These are phyloP conservation scores for Acestrorhynchus altus DNA, from an alignment of 2,797 vertebrate genomes.

Conservation along the genomic window DNA sequence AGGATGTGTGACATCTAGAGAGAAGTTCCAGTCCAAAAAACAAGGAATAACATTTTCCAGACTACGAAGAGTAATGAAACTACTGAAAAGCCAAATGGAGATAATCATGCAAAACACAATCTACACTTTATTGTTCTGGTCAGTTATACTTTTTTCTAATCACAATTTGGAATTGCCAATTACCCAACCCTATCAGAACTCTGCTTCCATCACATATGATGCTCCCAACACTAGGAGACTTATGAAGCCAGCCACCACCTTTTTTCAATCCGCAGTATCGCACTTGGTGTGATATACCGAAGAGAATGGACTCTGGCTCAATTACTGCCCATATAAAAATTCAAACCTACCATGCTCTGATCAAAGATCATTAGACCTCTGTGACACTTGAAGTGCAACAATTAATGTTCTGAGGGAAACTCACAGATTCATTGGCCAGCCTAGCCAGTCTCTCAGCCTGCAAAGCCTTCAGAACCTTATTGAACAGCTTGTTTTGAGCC, in stretches of 20 bases:
- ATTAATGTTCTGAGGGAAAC: constrained; percentile 44
- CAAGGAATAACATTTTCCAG: not conserved
- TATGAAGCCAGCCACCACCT: no score
- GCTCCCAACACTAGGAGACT: no score
- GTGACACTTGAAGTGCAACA: no score
- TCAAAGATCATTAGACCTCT: no score
- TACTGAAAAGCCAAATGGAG: not conserved
- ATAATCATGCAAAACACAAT: not conserved
- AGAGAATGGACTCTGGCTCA: no score
- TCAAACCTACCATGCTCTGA: no score
- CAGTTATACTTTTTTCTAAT: not conserved
- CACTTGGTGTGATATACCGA: no score
- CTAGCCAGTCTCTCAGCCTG: constrained; percentile 93
- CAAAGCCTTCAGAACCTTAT: constrained; percentile 95
- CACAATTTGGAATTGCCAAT: no score
- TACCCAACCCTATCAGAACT: no score
- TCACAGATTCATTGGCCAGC: constrained; percentile 93
- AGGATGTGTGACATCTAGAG: not conserved
- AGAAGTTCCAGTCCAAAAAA: not conserved
- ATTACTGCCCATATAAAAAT: no score
- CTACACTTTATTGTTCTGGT: not conserved
- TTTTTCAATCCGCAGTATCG: no score
- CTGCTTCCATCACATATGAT: no score
- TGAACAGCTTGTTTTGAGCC: constrained; percentile 96
- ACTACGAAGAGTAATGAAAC: not conserved